Evolutionary conservation across 1,140 invertebrate species (phyloP), one percentile per base, ranked within the genome.

Genomic region (Drosophila dunni): DNA sequence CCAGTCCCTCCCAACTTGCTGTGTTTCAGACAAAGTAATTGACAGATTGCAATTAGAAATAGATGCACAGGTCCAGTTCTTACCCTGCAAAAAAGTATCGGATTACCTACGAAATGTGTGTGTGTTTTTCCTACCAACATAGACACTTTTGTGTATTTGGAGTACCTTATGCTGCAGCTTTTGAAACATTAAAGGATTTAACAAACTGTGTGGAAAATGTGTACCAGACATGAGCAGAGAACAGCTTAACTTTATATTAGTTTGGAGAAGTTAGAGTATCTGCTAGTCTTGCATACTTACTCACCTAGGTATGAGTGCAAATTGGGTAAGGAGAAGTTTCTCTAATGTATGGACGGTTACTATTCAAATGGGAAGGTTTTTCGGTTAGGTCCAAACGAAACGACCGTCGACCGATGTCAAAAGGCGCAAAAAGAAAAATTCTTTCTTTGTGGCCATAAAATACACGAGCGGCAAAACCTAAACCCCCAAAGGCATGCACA

Each of bases 41-140:
- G 83, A 88, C 83, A 88, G 83, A 78, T 88, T 60, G 84, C 83
- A 88, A 88, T 88, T 88, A 88, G 84, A 89, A 88, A 88, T 83
- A 62, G 70, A 79, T 89, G 79, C 76, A 77, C 58, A 75, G 40
- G 62, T 78, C 79, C 79, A 71, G 75, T 38, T 24, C 57, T 75
- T 69, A 64, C 15, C 57, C 46, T 53, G 24, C 36, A 46, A 17
- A 33, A 80, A 88, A 88, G 83, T 88, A 88, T 88, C 79, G 62
- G 20, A 64, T 88, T 88, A 71, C 72, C 36, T 3, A 34, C 8
- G 10, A 45, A 64, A 54, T 51, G 48, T 63, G 29, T 15, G 6
- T 33, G 29, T 15, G 5, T 33, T 34, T 54, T 17, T 10, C 56
- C 34, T 10, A 7, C n/a, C 40, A n/a, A 9, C 15, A 4, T 3